phyloP scores from a whole-genome alignment of 2,113 vertebrate genomes.

The Pseudorectes ferrugineus region DNA sequence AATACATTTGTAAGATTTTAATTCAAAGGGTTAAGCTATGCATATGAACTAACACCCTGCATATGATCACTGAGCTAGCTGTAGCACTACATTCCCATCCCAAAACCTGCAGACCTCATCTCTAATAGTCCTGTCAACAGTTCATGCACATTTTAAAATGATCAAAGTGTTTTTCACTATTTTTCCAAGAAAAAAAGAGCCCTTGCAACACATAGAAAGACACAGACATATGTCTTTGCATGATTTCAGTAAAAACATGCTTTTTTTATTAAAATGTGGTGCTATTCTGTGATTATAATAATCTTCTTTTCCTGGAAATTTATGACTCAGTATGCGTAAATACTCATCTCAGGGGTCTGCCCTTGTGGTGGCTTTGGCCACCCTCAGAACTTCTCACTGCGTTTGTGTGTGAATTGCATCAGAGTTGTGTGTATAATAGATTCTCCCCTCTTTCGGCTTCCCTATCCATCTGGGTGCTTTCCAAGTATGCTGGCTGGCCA shows the following conservation, averaged over 20 bases:
- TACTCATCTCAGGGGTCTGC: background rate
- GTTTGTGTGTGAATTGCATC: background rate
- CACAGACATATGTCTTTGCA: background rate
- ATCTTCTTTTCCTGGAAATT: background rate
- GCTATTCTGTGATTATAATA: background rate
- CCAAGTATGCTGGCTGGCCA: background rate
- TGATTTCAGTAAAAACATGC: conserved; percentile 16
- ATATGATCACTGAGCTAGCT: background rate
- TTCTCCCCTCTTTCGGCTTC: background rate
- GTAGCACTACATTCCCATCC: background rate
- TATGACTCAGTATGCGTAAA: conserved; percentile 1
- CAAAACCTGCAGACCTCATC: background rate
- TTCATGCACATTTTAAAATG: background rate
- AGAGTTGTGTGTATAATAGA: background rate
- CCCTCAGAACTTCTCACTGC: background rate
- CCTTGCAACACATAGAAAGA: background rate
- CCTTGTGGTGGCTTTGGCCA: background rate
- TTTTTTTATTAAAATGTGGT: conserved; percentile 18
- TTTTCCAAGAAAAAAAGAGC: background rate
- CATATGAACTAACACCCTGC: background rate
- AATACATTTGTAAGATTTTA: background rate
- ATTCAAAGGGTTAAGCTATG: background rate
- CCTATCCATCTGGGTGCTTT: background rate
- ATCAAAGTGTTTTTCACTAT: background rate
- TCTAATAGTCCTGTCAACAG: background rate